Evolutionary conservation across 2,113 vertebrate genomes (phyloP), one percentile per base, ranked within the genome.

Genomic region (Dendropsophus ebraccatus): DNA sequence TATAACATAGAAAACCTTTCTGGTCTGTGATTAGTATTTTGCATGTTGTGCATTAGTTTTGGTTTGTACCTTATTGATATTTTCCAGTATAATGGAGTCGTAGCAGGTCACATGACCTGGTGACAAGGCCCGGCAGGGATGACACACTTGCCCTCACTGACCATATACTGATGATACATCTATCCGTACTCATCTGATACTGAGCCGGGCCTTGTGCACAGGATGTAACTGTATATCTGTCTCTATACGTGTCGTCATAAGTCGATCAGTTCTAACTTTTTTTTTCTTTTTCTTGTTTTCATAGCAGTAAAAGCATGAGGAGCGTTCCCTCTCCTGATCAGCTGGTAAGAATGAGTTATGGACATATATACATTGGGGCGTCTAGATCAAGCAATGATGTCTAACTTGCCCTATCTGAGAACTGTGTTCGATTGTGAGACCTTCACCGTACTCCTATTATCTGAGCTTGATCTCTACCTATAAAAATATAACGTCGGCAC

Each of bases 121-220:
- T 72, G 52, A 50, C 2, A 50, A 50, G 75, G 75, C 50, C 56
- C 69, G 73, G 83, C 83, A 12, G 21, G 77, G 83, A 85, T 85
- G 83, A 85, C 83, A 69, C n/a, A 85, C 83, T 85, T 85, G 83
- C 83, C 83, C 83, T 85, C 83, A 78, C 83, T 85, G 56, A 85
- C 14, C 50, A 17, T 8, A 25, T 14, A 60, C 32, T 73, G 49
- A 73, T 28, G 50, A 83, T 70, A 41, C 41, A 41, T n/a, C 3
- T 41, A 41, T 41, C 41, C 41, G 41, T 41, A 41, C 41, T 41
- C 21, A 13, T 6, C 54, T 23, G 11, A 17, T 23, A 19, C 21
- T n/a, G 65, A 76, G 21, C 75, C 3, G 28, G 72, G 45, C 23
- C 23, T 75, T 21, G 2, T 4, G 12, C 7, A 62, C 13, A 28